phyloP scores from a whole-genome alignment of 2,888 invertebrate species.

The Lymantria dispar region DNA sequence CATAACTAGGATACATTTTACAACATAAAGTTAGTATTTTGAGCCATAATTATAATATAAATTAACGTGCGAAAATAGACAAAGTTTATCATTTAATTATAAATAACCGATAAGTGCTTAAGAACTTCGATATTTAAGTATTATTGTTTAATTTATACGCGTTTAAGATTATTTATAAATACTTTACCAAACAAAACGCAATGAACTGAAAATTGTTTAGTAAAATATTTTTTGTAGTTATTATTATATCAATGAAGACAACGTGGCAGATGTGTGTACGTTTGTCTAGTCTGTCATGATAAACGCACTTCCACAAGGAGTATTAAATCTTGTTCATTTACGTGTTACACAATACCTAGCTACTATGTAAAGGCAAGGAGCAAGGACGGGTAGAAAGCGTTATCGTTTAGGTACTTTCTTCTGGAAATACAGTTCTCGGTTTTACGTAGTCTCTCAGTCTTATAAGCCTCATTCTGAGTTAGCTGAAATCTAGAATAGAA shows the following conservation, averaged over 20 bases:
- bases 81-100: slow-evolving; percentile 18
- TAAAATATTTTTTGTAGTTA: slow-evolving; percentile 36
- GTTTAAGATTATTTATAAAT: slow-evolving; percentile 19
- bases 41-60: slow-evolving; percentile 57
- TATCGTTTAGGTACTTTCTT: slow-evolving; percentile 69
- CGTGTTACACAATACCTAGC: slow-evolving; percentile 68
- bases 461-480: slow-evolving; percentile 69
- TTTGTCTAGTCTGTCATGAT: slow-evolving; percentile 47
- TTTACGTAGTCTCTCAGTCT: slow-evolving; percentile 79
- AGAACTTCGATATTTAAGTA: slow-evolving; percentile 7
- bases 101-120: slow-evolving; percentile 11
- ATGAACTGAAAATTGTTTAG: slow-evolving; percentile 30
- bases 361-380: slow-evolving; percentile 80
- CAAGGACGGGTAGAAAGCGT: slow-evolving; percentile 81
- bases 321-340: slow-evolving; percentile 50
- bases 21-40: slow-evolving; percentile 56
- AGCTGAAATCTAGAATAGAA: slow-evolving; percentile 54
- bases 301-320: slow-evolving; percentile 66
- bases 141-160: slow-evolving; percentile 8
- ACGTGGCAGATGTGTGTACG: slow-evolving; percentile 36
- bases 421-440: slow-evolving; percentile 73
- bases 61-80: slow-evolving; percentile 31
- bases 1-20: slow-evolving; percentile 57
- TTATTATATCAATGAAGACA: slow-evolving; percentile 41
- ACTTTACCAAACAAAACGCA: slow-evolving; percentile 28